Evolutionary conservation across 2,888 invertebrate genomes (phyloP).

Genomic region (Rhagophthalmus giganteus): DNA sequence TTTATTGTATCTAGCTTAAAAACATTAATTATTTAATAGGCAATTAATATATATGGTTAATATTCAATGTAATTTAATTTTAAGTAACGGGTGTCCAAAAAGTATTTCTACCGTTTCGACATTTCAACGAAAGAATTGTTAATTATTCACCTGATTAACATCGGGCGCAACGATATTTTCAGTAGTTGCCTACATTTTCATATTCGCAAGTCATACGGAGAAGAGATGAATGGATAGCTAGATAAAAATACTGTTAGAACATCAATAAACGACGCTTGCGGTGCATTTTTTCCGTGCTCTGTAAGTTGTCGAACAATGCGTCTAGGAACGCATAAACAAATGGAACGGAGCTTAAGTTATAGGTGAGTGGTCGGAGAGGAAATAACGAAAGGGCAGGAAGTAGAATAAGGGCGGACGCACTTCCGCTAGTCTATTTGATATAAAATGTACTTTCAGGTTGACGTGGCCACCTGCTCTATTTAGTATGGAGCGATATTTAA

Average conservation of each 20-base stretch:
- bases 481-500: not conserved
- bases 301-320: not conserved
- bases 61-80: not conserved
- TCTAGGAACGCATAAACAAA: not conserved
- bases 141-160: too few species aligned
- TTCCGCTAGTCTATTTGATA: conserved; percentile 14
- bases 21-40: too few species aligned
- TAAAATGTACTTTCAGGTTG: conserved; percentile 1
- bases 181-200: too few species aligned
- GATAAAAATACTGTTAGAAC: not conserved
- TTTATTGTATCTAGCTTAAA: too few species aligned
- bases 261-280: not conserved
- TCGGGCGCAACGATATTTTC: too few species aligned
- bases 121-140: too few species aligned
- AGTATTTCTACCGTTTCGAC: too few species aligned
- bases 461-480: conserved; percentile 11
- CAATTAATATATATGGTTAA: not conserved
- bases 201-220: not conserved
- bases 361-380: conserved; percentile 13
- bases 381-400: conserved; percentile 35
- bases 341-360: conserved; percentile 14
- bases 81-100: not conserved
- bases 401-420: conserved; percentile 35
- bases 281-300: not conserved
- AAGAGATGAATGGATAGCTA: not conserved